These are phyloP conservation scores for Dynastes tityus DNA, from an alignment of 2,888 invertebrate genomes.

Conservation along the genomic window DNA sequence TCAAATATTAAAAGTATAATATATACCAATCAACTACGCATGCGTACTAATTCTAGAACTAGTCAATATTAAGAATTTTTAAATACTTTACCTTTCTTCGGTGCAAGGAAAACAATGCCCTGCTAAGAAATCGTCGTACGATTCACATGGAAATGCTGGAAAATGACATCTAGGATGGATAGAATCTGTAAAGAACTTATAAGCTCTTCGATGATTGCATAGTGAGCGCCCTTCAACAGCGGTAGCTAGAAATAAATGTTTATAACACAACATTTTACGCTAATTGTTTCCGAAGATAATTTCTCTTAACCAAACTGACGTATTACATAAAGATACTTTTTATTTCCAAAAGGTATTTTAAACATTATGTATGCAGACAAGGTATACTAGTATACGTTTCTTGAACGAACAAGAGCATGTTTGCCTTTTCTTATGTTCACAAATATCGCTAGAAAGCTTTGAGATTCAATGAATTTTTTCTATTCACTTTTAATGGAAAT, in stretches of 20 bases:
- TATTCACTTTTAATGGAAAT: too few species aligned
- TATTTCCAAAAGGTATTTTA: too few species aligned
- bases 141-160: slow-evolving; percentile 90
- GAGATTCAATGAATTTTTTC: too few species aligned
- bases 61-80: not conserved
- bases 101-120: slow-evolving; percentile 85
- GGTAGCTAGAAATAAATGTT: slow-evolving; percentile 73
- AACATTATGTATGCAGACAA: too few species aligned
- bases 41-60: too few species aligned
- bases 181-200: slow-evolving; percentile 95
- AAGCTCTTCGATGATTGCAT: slow-evolving; percentile 94
- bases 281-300: not conserved
- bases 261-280: not conserved
- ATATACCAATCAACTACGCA: too few species aligned
- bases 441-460: too few species aligned
- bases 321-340: too few species aligned
- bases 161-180: slow-evolving; percentile 93
- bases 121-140: slow-evolving; percentile 87
- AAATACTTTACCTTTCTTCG: slow-evolving; percentile 66
- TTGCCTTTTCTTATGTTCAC: too few species aligned
- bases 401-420: too few species aligned
- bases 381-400: too few species aligned
- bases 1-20: too few species aligned
- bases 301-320: not conserved
- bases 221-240: slow-evolving; percentile 89